Percentiles rank a stretch among this genome's conserved stretches.
Conservation (phyloP, 2,797 vertebrate genomes). For the Peromyscus eremicus region DNA sequence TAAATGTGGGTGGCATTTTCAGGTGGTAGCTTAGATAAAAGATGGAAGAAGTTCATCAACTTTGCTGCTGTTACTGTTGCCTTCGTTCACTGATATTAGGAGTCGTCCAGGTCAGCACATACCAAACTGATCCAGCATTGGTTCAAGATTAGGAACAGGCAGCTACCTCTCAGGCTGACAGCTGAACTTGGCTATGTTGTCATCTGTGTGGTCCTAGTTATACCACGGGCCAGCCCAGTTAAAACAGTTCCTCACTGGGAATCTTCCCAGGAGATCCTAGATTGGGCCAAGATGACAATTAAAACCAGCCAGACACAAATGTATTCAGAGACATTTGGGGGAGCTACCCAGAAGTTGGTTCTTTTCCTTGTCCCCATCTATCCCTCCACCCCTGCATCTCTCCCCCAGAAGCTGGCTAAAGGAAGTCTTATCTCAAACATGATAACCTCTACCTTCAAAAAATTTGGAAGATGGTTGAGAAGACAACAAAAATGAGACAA, state of each 20-base stretch:
- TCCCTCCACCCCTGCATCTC: no score
- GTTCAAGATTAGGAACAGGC: not conserved
- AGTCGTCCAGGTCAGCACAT: not conserved
- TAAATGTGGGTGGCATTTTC: not conserved
- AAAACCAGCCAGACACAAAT: not conserved
- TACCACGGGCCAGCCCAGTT: not conserved
- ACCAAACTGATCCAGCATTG: not conserved
- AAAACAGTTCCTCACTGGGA: not conserved
- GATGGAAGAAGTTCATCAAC: not conserved
- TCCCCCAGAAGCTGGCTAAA: no score
- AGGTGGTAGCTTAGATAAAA: not conserved
- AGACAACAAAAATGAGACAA: no score
- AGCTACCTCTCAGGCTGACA: not conserved
- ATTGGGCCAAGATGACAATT: not conserved
- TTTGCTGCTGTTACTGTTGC: not conserved
- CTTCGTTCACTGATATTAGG: no score
- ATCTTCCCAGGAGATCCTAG: not conserved
- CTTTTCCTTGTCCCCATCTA: not conserved
- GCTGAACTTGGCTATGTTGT: not conserved
- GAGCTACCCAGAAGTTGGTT: not conserved
- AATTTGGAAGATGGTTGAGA: no score
- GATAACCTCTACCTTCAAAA: no score
- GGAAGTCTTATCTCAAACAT: no score
- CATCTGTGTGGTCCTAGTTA: not conserved
- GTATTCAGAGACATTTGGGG: constrained; percentile 17